Base-by-base conservation (phyloP, 2,888 invertebrate species). In the Stenchaetothrips biformis region DNA sequence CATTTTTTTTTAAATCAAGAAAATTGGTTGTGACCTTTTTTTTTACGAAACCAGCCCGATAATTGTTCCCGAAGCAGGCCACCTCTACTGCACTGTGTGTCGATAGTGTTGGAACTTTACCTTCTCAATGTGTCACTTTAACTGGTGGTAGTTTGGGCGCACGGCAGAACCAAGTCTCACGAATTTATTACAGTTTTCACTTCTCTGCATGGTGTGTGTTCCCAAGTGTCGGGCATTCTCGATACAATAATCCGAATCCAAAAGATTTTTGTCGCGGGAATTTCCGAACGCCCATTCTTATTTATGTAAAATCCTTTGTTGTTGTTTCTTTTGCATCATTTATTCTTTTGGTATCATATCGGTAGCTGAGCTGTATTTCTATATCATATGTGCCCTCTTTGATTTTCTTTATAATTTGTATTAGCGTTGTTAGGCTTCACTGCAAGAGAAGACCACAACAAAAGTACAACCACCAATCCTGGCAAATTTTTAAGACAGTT, bases 151-250 rank as follows among this genome's bases (percentile, higher is more conserved):
- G 67, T 74, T 74, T 74, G 21, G 67, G 67, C 25, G 67, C 67
- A 74, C 67, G 67, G 0, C 67, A 11, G 25, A 21, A 74, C 67
- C n/a, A 2, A 21, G n/a, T 25, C 21, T n/a, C 67, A 67, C 67
- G 37, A 37, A 37, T 37, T 1, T 37, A 67, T 21, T 21, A n/a
- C 67, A 11, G 67, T 74, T 18, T 74, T 25, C 67, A 74, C 67
- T 21, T 74, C 67, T 74, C 25, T 74, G 67, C 67, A 74, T 74
- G 67, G 67, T 74, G 67, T 74, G 67, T 74, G 67, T 74, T 25
- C 25, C 67, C 25, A 11, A 74, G 9, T 21, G 25, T 74, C 67
- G 67, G 25, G 25, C 11, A 74, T 74, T 74, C 67, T 21, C 21
- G 25, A 8, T 21, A 4, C 67, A 74, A 74, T 67, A 18, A 2